phyloP scores from a whole-genome alignment of 2,888 invertebrate species.

The Drosophila fulvimacula region DNA sequence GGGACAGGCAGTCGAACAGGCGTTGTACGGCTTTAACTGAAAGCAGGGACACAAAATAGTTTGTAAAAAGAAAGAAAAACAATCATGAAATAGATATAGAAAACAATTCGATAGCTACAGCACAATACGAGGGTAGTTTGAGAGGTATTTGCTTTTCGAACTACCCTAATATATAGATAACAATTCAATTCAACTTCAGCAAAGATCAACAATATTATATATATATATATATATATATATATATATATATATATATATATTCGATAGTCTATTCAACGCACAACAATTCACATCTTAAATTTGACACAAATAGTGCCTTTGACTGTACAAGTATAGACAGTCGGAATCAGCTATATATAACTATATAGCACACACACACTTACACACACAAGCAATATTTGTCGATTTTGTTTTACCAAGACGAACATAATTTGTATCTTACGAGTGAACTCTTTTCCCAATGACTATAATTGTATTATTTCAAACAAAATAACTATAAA shows the following conservation, averaged over 20 bases:
- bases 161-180: neutral
- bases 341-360: conserved; percentile 48
- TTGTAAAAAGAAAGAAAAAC: conserved; percentile 37
- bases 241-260: conserved; percentile 10
- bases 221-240: conserved; percentile 10
- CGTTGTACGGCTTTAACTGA: conserved; percentile 62
- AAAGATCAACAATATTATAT: conserved; percentile 2
- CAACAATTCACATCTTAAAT: conserved; percentile 31
- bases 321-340: conserved; percentile 58
- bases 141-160: neutral
- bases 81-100: conserved; percentile 63
- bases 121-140: conserved; percentile 3
- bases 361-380: conserved; percentile 22
- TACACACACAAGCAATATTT: conserved; percentile 43
- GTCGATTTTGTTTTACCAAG: conserved; percentile 20
- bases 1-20: conserved; percentile 12
- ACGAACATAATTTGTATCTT: conserved; percentile 9
- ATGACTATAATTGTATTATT: conserved; percentile 51
- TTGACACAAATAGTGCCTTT: conserved; percentile 77
- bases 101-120: conserved; percentile 8
- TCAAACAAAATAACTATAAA: conserved; percentile 30
- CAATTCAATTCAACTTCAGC: neutral
- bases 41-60: conserved; percentile 69
- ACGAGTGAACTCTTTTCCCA: conserved; percentile 32
- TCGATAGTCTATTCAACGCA: conserved; percentile 34